These are phyloP conservation scores for Gastrophryne carolinensis DNA, from an alignment of 2,797 vertebrate genomes.

Conservation along the genomic window DNA sequence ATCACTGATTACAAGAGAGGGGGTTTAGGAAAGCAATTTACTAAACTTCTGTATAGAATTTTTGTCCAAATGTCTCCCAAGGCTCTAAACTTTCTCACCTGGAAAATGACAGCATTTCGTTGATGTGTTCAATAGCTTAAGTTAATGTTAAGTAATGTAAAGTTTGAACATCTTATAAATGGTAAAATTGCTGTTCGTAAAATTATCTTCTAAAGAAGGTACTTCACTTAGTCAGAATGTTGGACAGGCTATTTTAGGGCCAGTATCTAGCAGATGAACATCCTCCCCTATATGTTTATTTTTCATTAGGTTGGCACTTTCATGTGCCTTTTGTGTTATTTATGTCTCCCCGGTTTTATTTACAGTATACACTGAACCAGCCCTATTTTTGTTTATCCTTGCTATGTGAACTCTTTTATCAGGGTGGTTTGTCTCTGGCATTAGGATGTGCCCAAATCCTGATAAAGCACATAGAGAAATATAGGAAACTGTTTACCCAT, in stretches of 20 bases:
- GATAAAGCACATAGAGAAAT: constrained; percentile 68
- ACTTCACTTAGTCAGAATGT: background rate
- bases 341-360: constrained; percentile 61
- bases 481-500: constrained; percentile 83
- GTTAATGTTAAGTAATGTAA: background rate
- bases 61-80: too few relatives aligned
- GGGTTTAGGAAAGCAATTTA: too few relatives aligned
- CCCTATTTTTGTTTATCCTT: constrained; percentile 65
- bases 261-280: background rate
- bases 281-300: constrained; percentile 24
- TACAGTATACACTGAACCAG: constrained; percentile 60
- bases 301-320: constrained; percentile 13
- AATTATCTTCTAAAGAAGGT: background rate
- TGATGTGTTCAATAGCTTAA: background rate
- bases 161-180: background rate
- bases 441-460: constrained; percentile 65
- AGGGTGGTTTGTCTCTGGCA: constrained; percentile 63
- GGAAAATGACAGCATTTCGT: too few relatives aligned
- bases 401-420: constrained; percentile 63
- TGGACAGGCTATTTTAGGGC: constrained; percentile 13
- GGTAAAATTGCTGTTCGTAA: background rate
- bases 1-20: too few relatives aligned
- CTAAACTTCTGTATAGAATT: too few relatives aligned
- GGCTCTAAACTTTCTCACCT: too few relatives aligned
- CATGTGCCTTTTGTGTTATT: constrained; percentile 26